Evolutionary conservation across 2,113 vertebrate species (phyloP), one percentile per base, ranked within the genome.

Genomic region (Pelobates fuscus): DNA sequence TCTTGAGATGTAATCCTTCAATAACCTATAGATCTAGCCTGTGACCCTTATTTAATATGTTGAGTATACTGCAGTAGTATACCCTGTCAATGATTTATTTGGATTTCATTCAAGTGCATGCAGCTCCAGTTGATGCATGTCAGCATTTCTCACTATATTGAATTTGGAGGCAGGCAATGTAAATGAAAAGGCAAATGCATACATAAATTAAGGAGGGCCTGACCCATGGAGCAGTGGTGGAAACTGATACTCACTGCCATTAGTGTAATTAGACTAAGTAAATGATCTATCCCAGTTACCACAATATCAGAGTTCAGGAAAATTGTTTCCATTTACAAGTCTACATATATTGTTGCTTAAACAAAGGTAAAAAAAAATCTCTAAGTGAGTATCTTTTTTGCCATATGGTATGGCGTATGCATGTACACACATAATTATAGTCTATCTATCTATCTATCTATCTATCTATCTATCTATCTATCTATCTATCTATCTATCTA

Each of bases 201-300:
- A 23, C 12, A 55, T 52, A 7, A 67, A 57, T 17, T 20, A 70
- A 54, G 25, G 60, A 0, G 0, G 46, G 67, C 59, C 60, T 79
- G 21, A 44, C 70, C 21, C 27, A 57, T 80, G 65, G 76, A 54
- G 76, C 25, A 63, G 20, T 62, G 73, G 58, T 78, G 43, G 58
- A 83, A 62, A 78, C n/a, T 23, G 74, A 78, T 83, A 71, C 68
- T 70, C 37, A 61, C 71, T 73, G 6, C 70, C 78, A 82, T 87
- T 88, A 88, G 78, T 83, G 79, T 87, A 88, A 88, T 89, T 89
- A 87, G 86, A 84, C 81, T 75, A 72, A 55, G 82, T 86, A 89
- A 90, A 60, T 82, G 86, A 91, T 88, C 87, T 25, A 44, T 78
- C 67, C 14, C 12, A 80, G 24, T 81, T 73, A 26, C 63, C 73